Evolutionary conservation across 2,888 invertebrate genomes (phyloP).

Genomic region (Maniola hyperantus): DNA sequence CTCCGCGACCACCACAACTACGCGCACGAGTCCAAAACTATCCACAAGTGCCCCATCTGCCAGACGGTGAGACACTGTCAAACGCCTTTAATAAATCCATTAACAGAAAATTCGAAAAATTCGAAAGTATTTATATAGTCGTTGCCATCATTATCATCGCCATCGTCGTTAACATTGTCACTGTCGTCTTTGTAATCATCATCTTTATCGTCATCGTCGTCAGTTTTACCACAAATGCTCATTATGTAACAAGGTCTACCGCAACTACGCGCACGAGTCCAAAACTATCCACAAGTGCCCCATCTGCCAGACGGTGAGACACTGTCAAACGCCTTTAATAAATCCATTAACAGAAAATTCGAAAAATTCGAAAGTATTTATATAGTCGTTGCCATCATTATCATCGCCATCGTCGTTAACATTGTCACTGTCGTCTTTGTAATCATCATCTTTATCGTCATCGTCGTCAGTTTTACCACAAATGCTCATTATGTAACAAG

Average conservation of each 20-base stretch:
- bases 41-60: constrained; percentile 65
- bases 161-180: too few species aligned
- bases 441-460: too few species aligned
- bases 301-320: constrained; percentile 60
- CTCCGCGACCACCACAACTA: constrained; percentile 63
- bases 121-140: not conserved
- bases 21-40: constrained; percentile 57
- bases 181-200: too few species aligned
- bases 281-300: constrained; percentile 64
- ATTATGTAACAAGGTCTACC: constrained; percentile 51
- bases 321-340: not conserved
- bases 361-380: not conserved
- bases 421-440: too few species aligned
- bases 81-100: not conserved
- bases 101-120: too few species aligned
- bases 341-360: too few species aligned
- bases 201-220: too few species aligned
- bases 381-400: not conserved
- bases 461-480: constrained; percentile 29
- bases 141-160: too few species aligned
- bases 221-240: constrained; percentile 49
- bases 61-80: constrained; percentile 52
- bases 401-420: too few species aligned
- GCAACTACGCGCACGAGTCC: constrained; percentile 62
- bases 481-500: constrained; percentile 55